phyloP scores from a whole-genome alignment of 2,797 vertebrate species.

The Coilia nasus region DNA sequence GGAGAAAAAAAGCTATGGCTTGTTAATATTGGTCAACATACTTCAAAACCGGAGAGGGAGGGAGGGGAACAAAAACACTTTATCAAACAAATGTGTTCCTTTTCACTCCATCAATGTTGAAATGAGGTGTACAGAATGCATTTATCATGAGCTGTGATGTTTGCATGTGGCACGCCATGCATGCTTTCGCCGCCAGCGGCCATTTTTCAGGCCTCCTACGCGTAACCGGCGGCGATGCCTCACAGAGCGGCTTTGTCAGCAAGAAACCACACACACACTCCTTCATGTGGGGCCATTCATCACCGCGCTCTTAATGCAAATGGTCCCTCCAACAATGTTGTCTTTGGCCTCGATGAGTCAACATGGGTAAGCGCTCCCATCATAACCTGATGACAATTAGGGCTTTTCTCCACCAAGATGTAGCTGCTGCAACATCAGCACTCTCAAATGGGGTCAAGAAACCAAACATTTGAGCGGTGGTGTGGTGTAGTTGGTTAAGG shows the following conservation, averaged over 20 bases:
- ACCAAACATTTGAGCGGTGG: background rate
- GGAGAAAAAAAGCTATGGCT: background rate
- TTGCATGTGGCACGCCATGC: constrained; percentile 20
- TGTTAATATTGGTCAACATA: constrained; percentile 22
- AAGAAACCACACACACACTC: background rate
- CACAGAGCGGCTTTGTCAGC: constrained; percentile 4
- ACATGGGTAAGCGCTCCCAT: background rate
- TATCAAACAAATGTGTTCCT: constrained; percentile 27
- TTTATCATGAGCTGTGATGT: constrained; percentile 28
- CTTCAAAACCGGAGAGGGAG: constrained; percentile 9
- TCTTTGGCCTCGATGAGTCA: constrained; percentile 11
- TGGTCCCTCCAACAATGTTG: background rate
- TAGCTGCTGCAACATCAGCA: background rate
- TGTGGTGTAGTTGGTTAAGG: too few species aligned
- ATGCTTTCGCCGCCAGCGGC: background rate
- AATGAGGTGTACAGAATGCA: constrained; percentile 16
- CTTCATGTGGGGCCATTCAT: background rate
- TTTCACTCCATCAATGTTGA: constrained; percentile 28
- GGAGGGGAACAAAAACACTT: constrained; percentile 17
- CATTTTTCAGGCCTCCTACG: constrained; percentile 2
- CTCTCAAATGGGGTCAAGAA: background rate
- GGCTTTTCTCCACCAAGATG: background rate
- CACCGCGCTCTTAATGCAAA: constrained; percentile 10
- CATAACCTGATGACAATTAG: constrained; percentile 14
- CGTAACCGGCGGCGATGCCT: too few species aligned